These are phyloP conservation scores for Brachionus sp. DNA, from an alignment of 1,140 invertebrate genomes.

Conservation along the genomic window DNA sequence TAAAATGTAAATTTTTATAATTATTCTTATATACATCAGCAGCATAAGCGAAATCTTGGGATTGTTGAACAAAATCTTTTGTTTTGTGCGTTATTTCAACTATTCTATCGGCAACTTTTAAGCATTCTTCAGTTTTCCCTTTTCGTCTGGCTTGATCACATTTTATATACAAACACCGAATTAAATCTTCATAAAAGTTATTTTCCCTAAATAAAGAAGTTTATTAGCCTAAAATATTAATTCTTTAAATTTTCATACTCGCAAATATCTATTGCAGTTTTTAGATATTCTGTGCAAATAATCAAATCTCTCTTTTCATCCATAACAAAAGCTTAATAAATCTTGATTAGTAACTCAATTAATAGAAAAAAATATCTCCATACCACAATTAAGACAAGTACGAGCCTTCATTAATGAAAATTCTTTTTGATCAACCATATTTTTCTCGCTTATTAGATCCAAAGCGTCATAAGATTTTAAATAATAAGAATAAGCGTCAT, in stretches of 20 bases:
- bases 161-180: conserved; percentile 42
- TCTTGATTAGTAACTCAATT: background rate
- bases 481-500: conserved; percentile 35
- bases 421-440: conserved; percentile 42
- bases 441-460: conserved; percentile 19
- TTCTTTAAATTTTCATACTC: background rate
- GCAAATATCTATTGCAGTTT: conserved; percentile 36
- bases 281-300: conserved; percentile 42
- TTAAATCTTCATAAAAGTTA: conserved; percentile 37
- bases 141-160: conserved; percentile 41
- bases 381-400: conserved; percentile 41
- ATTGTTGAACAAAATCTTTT: conserved; percentile 43
- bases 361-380: background rate
- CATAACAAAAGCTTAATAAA: conserved; percentile 30
- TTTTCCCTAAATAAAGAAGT: background rate
- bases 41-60: conserved; percentile 23
- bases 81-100: conserved; percentile 35
- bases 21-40: background rate
- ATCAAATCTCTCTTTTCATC: conserved; percentile 42
- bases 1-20: background rate
- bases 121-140: conserved; percentile 10
- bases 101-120: conserved; percentile 33
- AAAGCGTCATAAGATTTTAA: conserved; percentile 36
- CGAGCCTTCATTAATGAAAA: conserved; percentile 40
- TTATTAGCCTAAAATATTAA: background rate